A percentile compares a stretch with the other conserved stretches of the same genome.
These are phyloP conservation scores for Dromas ardeola DNA, from an alignment of 2,113 vertebrate genomes.

Conservation along the genomic window DNA sequence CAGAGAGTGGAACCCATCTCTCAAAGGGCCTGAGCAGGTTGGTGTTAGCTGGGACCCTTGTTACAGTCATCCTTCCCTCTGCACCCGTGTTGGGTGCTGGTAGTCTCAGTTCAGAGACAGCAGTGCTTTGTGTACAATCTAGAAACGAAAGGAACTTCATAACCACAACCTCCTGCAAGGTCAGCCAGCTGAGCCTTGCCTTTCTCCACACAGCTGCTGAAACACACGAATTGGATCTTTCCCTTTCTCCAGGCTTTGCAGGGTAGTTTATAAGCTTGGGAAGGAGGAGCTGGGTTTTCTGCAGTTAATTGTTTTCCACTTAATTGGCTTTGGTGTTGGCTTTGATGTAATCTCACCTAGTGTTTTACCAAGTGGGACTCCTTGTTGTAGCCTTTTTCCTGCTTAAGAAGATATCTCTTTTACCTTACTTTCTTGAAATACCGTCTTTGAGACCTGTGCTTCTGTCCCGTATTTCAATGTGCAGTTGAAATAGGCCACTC, in stretches of 20 bases:
- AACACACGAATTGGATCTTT: accelerated
- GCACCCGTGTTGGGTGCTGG: accelerated
- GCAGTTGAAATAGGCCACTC: neutral
- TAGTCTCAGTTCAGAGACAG: neutral
- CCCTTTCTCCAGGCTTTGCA: neutral
- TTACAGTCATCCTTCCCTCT: neutral
- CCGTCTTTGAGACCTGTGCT: neutral
- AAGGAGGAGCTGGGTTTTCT: neutral
- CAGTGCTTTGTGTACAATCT: neutral
- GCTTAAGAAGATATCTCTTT: neutral
- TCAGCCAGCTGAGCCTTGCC: neutral
- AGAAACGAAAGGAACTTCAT: neutral
- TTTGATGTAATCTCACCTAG: neutral
- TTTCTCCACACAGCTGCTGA: neutral
- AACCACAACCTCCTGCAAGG: neutral
- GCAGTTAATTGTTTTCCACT: neutral
- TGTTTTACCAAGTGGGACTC: neutral
- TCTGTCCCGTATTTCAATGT: accelerated
- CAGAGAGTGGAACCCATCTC: neutral
- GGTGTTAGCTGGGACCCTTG: neutral
- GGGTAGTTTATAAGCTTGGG: neutral
- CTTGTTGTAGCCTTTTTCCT: neutral
- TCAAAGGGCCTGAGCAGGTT: neutral
- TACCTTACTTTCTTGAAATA: neutral
- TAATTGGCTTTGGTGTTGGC: neutral